phyloP scores from a whole-genome alignment of 2,797 vertebrate genomes.

The Cyprinella venusta region DNA sequence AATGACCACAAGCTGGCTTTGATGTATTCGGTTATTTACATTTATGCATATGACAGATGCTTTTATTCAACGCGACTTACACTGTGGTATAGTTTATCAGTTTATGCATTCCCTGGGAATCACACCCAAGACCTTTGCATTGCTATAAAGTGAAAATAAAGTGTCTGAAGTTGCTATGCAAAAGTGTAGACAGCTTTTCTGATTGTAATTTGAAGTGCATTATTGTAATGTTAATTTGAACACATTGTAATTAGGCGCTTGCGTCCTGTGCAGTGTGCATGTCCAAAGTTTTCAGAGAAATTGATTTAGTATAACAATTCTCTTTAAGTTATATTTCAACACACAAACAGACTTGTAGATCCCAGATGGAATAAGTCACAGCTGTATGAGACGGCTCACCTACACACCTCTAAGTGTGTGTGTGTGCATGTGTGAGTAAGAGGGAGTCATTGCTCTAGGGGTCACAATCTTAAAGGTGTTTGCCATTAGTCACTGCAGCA shows the following conservation, averaged over 20 bases:
- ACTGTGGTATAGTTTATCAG: neutral
- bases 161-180: neutral
- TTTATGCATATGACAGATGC: neutral
- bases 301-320: neutral
- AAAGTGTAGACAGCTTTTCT: neutral
- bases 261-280: neutral
- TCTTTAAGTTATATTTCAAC: neutral
- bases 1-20: neutral
- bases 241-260: neutral
- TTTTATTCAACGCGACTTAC: neutral
- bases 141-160: neutral
- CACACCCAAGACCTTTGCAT: neutral
- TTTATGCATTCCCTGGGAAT: neutral
- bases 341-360: conserved; percentile 18
- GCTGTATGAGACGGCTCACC: conserved; percentile 40
- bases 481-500: conserved; percentile 31
- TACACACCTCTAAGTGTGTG: conserved; percentile 6
- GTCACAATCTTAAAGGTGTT: conserved; percentile 49
- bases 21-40: neutral
- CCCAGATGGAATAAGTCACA: conserved; percentile 13
- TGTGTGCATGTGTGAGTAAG: conserved; percentile 1
- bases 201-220: neutral
- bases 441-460: conserved; percentile 3
- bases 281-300: neutral
- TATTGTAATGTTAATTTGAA: neutral